Evolutionary conservation across 2,888 invertebrate species (phyloP).

Genomic region (Noctua fimbriata): DNA sequence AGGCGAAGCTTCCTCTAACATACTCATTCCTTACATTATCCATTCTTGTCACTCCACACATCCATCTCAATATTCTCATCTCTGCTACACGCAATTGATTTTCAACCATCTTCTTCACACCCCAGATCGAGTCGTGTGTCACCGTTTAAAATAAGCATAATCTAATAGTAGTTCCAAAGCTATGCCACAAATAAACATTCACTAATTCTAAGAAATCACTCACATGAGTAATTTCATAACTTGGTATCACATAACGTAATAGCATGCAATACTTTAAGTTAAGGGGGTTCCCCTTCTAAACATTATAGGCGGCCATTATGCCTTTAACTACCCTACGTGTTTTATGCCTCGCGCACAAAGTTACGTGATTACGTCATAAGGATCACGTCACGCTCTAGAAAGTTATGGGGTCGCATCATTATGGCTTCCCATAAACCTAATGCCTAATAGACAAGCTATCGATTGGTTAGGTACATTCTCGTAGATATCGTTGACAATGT

Average conservation of each 20-base stretch:
- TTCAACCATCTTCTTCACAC: too few relatives aligned
- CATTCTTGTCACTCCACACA: too few relatives aligned
- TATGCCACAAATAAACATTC: conserved; percentile 6
- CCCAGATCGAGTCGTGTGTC: neutral
- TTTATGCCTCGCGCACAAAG: conserved; percentile 3
- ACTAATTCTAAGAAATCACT: neutral
- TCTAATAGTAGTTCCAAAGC: neutral
- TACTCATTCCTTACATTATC: too few relatives aligned
- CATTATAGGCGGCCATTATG: neutral
- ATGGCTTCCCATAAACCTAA: conserved; percentile 28
- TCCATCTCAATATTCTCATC: too few relatives aligned
- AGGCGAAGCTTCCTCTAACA: neutral
- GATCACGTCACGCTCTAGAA: conserved; percentile 6
- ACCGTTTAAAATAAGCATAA: neutral
- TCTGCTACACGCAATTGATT: too few relatives aligned
- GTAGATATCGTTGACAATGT: neutral
- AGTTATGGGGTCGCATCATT: conserved; percentile 28
- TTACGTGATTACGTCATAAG: conserved; percentile 33
- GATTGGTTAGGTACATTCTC: neutral
- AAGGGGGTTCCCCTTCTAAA: conserved; percentile 19
- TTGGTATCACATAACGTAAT: conserved; percentile 8
- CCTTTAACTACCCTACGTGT: conserved; percentile 16
- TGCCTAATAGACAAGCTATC: conserved; percentile 10
- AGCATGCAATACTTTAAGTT: conserved; percentile 14
- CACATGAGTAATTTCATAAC: conserved; percentile 34